Evolutionary conservation across 2,797 vertebrate genomes (phyloP).

Genomic region (Gambelia wislizenii): DNA sequence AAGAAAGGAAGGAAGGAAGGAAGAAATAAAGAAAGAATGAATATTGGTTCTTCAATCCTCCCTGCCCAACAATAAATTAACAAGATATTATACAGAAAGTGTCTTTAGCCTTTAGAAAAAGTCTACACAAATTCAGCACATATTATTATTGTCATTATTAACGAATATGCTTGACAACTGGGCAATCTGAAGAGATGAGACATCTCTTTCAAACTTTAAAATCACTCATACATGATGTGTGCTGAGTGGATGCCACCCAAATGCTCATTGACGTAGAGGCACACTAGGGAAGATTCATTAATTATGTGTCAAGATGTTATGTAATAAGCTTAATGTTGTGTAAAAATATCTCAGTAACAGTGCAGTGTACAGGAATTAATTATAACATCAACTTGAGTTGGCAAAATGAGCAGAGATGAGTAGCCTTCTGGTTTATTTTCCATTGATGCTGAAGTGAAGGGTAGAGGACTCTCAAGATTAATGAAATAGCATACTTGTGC

Average conservation of each 20-base stretch:
- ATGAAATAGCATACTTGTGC: conserved; percentile 11
- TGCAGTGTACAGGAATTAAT: conserved; percentile 57
- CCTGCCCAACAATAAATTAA: not conserved
- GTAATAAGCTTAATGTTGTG: conserved; percentile 62
- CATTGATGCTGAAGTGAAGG: conserved; percentile 43
- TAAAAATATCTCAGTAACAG: conserved; percentile 57
- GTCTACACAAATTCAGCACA: not conserved
- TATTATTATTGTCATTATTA: not conserved
- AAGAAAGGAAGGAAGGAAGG: no score
- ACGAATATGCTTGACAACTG: not conserved
- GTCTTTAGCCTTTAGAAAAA: not conserved
- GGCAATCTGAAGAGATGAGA: not conserved
- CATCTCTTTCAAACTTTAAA: conserved; percentile 37
- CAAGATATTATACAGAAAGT: not conserved
- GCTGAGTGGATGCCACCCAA: conserved; percentile 62
- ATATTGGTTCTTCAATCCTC: not conserved
- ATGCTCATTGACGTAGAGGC: conserved; percentile 45
- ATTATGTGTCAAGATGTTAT: conserved; percentile 64
- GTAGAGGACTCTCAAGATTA: conserved; percentile 18
- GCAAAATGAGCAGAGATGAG: conserved; percentile 16
- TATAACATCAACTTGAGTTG: conserved; percentile 52
- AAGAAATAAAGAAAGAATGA: not conserved
- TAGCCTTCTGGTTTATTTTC: conserved; percentile 45
- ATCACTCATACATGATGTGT: not conserved
- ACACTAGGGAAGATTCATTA: conserved; percentile 53